These are phyloP conservation scores for Charaxes varanes DNA, from an alignment of 1,140 invertebrate species.

Conservation along the genomic window DNA sequence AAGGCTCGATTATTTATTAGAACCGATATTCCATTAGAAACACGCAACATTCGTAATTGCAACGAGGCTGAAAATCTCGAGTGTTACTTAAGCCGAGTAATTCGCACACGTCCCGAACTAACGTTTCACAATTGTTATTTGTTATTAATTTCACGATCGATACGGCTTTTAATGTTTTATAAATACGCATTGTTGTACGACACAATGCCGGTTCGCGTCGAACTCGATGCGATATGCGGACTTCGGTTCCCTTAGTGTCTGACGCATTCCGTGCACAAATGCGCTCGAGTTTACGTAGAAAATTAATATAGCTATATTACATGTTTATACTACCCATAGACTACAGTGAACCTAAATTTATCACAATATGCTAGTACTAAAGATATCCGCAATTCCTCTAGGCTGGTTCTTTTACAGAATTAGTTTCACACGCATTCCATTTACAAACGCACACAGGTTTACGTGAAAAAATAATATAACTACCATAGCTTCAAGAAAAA, in stretches of 20 bases:
- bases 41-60: too few species aligned
- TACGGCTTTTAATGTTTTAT: conserved; percentile 72
- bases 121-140: conserved; percentile 72
- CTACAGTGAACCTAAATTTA: too few species aligned
- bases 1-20: too few species aligned
- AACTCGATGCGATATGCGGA: conserved; percentile 45
- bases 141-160: conserved; percentile 72
- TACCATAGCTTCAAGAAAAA: too few species aligned
- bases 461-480: too few species aligned
- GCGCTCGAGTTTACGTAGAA: conserved; percentile 4
- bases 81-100: conserved; percentile 38
- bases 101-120: conserved; percentile 60
- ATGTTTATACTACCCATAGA: too few species aligned
- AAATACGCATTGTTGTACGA: conserved; percentile 71
- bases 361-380: too few species aligned
- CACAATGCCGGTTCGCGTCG: conserved; percentile 60
- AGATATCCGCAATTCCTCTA: too few species aligned
- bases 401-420: too few species aligned
- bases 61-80: conserved; percentile 28
- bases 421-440: too few species aligned
- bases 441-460: too few species aligned
- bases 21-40: too few species aligned
- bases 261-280: conserved; percentile 43
- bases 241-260: conserved; percentile 27
- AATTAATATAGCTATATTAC: conserved; percentile 6